phyloP scores from a whole-genome alignment of 1,140 invertebrate genomes.

The Drosophila sp. region DNA sequence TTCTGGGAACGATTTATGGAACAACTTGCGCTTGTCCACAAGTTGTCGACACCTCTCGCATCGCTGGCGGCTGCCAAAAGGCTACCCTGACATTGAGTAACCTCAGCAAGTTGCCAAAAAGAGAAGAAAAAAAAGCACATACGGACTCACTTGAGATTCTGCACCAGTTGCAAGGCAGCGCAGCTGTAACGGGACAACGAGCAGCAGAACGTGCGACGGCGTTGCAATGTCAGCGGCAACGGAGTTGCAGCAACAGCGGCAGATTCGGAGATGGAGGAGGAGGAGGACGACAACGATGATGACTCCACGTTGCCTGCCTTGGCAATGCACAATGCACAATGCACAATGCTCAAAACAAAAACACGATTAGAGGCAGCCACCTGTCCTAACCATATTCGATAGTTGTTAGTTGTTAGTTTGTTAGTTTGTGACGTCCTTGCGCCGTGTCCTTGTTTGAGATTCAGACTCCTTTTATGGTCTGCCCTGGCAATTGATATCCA shows the following conservation, averaged over 20 bases:
- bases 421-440: constrained; percentile 49
- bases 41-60: constrained; percentile 34
- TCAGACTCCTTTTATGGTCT: constrained; percentile 62
- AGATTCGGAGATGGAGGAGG: constrained; percentile 27
- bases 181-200: constrained; percentile 76
- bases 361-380: constrained; percentile 37
- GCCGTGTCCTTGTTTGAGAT: constrained; percentile 51
- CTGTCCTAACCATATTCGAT: constrained; percentile 64
- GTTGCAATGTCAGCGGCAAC: constrained; percentile 54
- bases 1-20: constrained; percentile 3
- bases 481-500: constrained; percentile 61
- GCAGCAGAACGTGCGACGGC: constrained; percentile 76
- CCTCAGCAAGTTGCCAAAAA: constrained; percentile 57
- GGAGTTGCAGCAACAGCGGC: constrained; percentile 19
- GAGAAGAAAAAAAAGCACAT: not conserved
- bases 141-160: constrained; percentile 82
- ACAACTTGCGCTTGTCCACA: constrained; percentile 15
- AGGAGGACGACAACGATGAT: constrained; percentile 56
- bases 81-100: constrained; percentile 61
- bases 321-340: constrained; percentile 60
- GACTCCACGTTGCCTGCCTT: constrained; percentile 76
- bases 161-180: constrained; percentile 76
- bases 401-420: constrained; percentile 34
- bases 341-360: too few relatives aligned
- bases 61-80: constrained; percentile 3